phyloP scores from a whole-genome alignment of 2,113 vertebrate species.

The Chionodraco myersi region DNA sequence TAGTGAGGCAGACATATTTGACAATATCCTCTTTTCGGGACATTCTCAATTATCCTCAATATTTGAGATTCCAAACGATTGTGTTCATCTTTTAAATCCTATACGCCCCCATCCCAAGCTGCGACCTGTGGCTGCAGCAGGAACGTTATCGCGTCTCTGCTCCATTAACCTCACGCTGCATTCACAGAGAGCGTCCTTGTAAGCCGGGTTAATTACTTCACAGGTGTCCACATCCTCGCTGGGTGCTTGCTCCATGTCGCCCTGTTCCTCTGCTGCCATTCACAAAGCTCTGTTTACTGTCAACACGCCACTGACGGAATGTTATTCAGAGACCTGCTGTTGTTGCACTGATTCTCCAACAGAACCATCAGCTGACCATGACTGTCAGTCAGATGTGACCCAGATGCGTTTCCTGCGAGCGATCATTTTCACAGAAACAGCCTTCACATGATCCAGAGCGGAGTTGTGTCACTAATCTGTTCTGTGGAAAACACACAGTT shows the following conservation, averaged over 20 bases:
- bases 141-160: slow-evolving; percentile 31
- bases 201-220: slow-evolving; percentile 54
- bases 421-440: background rate
- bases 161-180: slow-evolving; percentile 28
- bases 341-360: background rate
- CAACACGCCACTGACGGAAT: slow-evolving; percentile 31
- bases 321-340: slow-evolving; percentile 7
- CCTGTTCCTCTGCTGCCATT: slow-evolving; percentile 23
- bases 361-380: background rate
- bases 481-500: background rate
- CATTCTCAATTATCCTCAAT: no score
- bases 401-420: background rate
- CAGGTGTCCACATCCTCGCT: slow-evolving; percentile 43
- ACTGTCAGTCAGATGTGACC: slow-evolving; percentile 6
- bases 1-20: no score
- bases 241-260: slow-evolving; percentile 23
- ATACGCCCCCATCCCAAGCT: background rate
- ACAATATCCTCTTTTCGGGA: no score
- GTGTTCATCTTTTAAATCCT: no score
- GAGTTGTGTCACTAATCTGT: background rate
- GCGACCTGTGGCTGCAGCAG: slow-evolving; percentile 5
- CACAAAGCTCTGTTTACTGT: slow-evolving; percentile 55
- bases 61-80: no score
- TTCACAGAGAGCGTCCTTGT: slow-evolving; percentile 42
- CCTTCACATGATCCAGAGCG: background rate